A percentile compares a stretch with the other conserved stretches of the same genome.
Evolutionary conservation across 2,888 invertebrate genomes (phyloP).

Genomic region (Spilosoma lubricipeda): DNA sequence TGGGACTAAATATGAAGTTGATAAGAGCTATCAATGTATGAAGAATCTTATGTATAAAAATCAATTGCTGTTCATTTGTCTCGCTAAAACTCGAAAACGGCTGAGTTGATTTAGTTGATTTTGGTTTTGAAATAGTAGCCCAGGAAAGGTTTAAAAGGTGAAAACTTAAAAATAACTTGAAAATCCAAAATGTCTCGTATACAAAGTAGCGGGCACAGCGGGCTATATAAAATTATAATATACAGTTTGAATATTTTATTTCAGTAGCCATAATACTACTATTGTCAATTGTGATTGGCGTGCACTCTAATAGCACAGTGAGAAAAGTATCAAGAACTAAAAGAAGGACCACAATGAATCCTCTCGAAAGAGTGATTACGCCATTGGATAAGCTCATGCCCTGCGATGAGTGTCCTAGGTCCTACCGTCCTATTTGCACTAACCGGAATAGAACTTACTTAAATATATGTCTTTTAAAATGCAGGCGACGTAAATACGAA

Average conservation of each 20-base stretch:
- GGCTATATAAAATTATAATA: no score
- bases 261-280: background rate
- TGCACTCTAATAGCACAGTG: background rate
- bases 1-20: no score
- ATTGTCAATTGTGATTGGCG: background rate
- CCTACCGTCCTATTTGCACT: constrained; percentile 10
- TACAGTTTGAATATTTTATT: background rate
- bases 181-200: no score
- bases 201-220: no score
- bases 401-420: constrained; percentile 1
- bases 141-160: no score
- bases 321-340: background rate
- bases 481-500: background rate
- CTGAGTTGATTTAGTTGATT: no score
- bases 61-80: no score
- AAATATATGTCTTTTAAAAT: constrained; percentile 7
- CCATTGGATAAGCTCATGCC: constrained; percentile 14
- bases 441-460: constrained; percentile 2
- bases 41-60: no score
- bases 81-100: no score
- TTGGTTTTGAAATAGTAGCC: no score
- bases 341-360: background rate
- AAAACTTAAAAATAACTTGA: no score
- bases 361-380: background rate
- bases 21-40: no score